Percentiles rank a stretch among this genome's conserved stretches.
These are phyloP conservation scores for Scolopax bukidnonensis DNA, from an alignment of 2,797 vertebrate species.

Conservation along the genomic window DNA sequence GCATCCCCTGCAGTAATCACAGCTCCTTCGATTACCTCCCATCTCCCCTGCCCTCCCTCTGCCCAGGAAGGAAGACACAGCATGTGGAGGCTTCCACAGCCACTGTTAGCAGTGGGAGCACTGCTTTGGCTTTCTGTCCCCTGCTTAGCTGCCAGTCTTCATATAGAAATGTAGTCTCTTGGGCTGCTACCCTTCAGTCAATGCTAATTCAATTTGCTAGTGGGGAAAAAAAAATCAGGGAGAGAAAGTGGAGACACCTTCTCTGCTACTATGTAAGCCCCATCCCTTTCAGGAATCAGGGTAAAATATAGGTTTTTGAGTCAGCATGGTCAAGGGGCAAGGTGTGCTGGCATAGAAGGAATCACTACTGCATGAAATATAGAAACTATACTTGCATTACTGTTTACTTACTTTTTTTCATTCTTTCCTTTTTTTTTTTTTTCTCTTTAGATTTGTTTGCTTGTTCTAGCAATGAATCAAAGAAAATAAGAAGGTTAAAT, in stretches of 20 bases:
- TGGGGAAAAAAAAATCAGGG: not conserved
- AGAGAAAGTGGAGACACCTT: not conserved
- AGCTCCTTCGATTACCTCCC: accelerated
- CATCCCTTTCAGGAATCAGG: not conserved
- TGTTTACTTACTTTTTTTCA: not conserved
- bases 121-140: not conserved
- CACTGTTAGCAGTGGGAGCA: not conserved
- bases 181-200: not conserved
- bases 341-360: not conserved
- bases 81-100: accelerated
- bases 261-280: not conserved
- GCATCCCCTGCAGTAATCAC: not conserved
- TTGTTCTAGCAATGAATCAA: conserved; percentile 24
- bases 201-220: not conserved
- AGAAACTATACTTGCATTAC: not conserved
- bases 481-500: conserved; percentile 39
- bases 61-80: not conserved
- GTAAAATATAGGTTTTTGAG: not conserved
- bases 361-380: not conserved
- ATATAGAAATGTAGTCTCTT: not conserved
- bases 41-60: not conserved
- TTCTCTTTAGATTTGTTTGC: not conserved
- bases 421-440: not conserved
- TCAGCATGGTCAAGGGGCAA: not conserved
- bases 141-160: not conserved